Evolutionary conservation across 2,888 invertebrate genomes (phyloP).

Genomic region (Tinea pellionella): DNA sequence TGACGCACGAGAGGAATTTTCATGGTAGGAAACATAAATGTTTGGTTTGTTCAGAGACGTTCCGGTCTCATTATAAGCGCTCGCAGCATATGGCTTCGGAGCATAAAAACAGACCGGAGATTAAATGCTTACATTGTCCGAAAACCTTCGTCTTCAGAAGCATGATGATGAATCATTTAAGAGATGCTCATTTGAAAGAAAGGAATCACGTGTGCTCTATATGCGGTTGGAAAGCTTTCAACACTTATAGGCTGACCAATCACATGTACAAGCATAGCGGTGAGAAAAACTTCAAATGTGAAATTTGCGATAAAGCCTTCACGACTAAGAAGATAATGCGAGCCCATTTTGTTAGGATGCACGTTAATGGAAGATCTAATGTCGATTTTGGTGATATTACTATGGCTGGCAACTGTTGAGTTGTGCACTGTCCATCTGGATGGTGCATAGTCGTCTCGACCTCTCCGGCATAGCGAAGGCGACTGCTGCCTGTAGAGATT

Average conservation of each 20-base stretch:
- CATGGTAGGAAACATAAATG: constrained; percentile 68
- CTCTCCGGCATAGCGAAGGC: too few relatives aligned
- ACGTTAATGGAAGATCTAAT: constrained; percentile 25
- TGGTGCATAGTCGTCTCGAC: too few relatives aligned
- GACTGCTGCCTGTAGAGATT: too few relatives aligned
- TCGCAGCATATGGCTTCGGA: constrained; percentile 53
- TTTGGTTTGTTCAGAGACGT: constrained; percentile 44
- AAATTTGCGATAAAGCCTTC: constrained; percentile 51
- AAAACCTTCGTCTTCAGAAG: constrained; percentile 56
- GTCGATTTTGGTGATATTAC: constrained; percentile 14
- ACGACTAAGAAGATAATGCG: constrained; percentile 57
- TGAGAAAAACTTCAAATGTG: constrained; percentile 58
- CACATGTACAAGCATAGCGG: constrained; percentile 63
- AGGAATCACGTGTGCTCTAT: constrained; percentile 48
- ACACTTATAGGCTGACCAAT: constrained; percentile 59
- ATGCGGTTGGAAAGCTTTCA: constrained; percentile 55
- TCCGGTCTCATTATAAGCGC: constrained; percentile 50
- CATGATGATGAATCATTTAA: constrained; percentile 58
- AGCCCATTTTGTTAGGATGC: constrained; percentile 53
- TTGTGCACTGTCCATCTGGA: too few relatives aligned
- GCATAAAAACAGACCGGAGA: constrained; percentile 46
- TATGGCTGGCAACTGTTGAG: constrained; percentile 22
- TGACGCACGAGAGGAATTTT: constrained; percentile 53
- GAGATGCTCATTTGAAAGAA: constrained; percentile 52
- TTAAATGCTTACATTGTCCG: constrained; percentile 56